Percentiles rank a stretch among this genome's conserved stretches.
These are phyloP conservation scores for Pyrocephalus nanus DNA, from an alignment of 2,797 vertebrate genomes.

Conservation along the genomic window DNA sequence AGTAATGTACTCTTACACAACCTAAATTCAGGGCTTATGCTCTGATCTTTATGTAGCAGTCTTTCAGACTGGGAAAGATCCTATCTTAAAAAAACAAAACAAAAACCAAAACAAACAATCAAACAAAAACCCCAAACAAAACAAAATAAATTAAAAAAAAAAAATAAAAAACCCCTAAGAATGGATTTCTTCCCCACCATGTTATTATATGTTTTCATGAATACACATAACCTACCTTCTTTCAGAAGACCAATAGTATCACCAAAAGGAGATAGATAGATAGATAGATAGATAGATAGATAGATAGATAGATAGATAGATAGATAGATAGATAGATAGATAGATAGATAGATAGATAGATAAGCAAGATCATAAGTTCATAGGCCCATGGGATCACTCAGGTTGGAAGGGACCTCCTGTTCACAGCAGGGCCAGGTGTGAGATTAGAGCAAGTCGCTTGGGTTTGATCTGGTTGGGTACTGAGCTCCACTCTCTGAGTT, in stretches of 20 bases:
- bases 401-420: not conserved
- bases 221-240: not conserved
- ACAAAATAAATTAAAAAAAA: not conserved
- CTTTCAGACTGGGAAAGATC: not conserved
- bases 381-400: not conserved
- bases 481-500: not conserved
- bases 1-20: not conserved
- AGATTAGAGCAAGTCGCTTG: not conserved
- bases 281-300: not conserved
- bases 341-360: not conserved
- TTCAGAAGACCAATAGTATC: not conserved
- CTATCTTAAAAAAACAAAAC: not conserved
- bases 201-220: not conserved
- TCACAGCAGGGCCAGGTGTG: not conserved
- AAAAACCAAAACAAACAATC: too few relatives aligned
- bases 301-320: not conserved
- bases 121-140: too few relatives aligned
- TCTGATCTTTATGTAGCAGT: not conserved
- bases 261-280: not conserved
- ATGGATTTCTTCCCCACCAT: not conserved
- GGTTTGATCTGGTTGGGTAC: not conserved
- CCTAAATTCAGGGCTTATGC: not conserved
- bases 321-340: not conserved
- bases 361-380: not conserved
- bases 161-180: too few relatives aligned